Conservation (phyloP, 2,797 vertebrate genomes). For the Phataginus tetradactyla region DNA sequence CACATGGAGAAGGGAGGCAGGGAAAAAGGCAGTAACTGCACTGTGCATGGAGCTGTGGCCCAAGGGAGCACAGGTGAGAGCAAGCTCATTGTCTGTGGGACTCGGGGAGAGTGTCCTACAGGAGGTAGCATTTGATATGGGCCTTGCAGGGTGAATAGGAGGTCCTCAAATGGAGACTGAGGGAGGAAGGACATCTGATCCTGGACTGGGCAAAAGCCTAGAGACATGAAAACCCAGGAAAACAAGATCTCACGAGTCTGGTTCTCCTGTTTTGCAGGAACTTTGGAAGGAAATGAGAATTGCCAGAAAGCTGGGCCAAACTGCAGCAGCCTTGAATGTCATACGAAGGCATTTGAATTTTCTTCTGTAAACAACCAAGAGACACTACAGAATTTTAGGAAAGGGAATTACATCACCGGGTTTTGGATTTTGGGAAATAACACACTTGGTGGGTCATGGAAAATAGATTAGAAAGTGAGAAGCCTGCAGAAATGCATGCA, state of each 20-base stretch:
- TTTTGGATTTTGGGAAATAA: conserved; percentile 24
- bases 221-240: background rate
- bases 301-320: background rate
- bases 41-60: too few relatives aligned
- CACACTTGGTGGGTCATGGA: background rate
- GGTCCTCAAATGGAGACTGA: background rate
- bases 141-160: background rate
- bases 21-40: background rate
- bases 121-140: background rate
- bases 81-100: background rate
- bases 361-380: conserved; percentile 4
- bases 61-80: accelerated
- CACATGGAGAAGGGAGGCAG: background rate
- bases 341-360: background rate
- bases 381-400: background rate
- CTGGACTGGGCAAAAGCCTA: background rate
- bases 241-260: background rate
- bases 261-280: background rate
- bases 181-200: background rate
- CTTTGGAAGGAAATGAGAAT: background rate
- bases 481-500: background rate
- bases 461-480: conserved; percentile 46
- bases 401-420: background rate
- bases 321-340: background rate
- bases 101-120: background rate